Evolutionary conservation across 92 coral and sea anemone species (phyloP).

Genomic region (Phenganax stokvisi): DNA sequence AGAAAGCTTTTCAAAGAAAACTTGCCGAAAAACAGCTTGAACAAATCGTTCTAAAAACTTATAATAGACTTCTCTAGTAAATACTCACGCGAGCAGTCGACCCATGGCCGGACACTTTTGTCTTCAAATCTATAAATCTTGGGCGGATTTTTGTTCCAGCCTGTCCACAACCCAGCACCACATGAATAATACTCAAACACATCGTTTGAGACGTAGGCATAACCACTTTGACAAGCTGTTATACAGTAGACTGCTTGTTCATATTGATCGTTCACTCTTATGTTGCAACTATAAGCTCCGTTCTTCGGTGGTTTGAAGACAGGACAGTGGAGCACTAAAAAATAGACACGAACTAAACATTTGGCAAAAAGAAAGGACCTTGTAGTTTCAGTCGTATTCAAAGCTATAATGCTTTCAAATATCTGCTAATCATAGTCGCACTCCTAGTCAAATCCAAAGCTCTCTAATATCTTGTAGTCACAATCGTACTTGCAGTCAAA

Average conservation of each 20-base stretch:
- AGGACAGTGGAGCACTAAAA: conserved; percentile 69
- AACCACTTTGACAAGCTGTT: conserved; percentile 73
- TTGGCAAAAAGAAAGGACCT: neutral
- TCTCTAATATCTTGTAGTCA: neutral
- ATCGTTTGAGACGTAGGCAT: conserved; percentile 62
- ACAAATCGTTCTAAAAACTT: too few species aligned
- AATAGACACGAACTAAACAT: too few species aligned
- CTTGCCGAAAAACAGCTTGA: too few species aligned
- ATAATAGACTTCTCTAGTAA: neutral
- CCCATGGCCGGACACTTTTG: conserved; percentile 73
- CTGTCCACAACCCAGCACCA: conserved; percentile 70
- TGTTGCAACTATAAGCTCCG: conserved; percentile 77
- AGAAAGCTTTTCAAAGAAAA: too few species aligned
- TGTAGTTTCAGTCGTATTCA: neutral
- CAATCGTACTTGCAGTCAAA: neutral
- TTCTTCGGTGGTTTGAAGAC: conserved; percentile 68
- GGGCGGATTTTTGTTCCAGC: conserved; percentile 47
- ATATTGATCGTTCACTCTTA: conserved; percentile 47
- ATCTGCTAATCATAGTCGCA: too few species aligned
- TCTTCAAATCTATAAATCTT: conserved; percentile 37
- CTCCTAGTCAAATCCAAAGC: neutral
- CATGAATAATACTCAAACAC: conserved; percentile 61
- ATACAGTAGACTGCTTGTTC: conserved; percentile 66
- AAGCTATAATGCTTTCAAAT: neutral
- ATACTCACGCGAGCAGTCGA: conserved; percentile 82